Evolutionary conservation across 1,140 invertebrate species (phyloP), one percentile per base, ranked within the genome.

Genomic region (Drosophila tropicalis): DNA sequence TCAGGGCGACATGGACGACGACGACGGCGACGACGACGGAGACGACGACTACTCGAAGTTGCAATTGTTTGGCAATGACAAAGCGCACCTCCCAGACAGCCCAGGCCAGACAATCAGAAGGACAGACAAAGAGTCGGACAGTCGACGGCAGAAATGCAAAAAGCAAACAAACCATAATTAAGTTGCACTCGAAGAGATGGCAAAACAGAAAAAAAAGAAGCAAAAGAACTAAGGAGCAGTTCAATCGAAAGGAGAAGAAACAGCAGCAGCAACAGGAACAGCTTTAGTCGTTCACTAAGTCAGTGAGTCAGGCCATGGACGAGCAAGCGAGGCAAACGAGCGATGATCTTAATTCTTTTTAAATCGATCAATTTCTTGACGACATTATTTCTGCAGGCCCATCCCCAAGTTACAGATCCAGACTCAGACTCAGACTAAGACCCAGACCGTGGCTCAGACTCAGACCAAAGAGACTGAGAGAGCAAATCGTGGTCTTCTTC

Each of bases 291-390:
- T 74, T 89, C 77, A 89, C 84, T 89, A 84, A 89, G 84, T 89
- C 84, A 89, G 80, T 89, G 84, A 89, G 85, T 89, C 84, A 89
- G 84, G 72, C 72, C 44, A 51, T 51, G 44, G 44, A 51, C 44
- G 44, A 51, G 5, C 44, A n/a, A 44, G n/a, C 41, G n/a, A 41
- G 12, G 10, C 36, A 12, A 39, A 12, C 36, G 81, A 67, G 70
- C 84, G 85, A 89, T 89, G 85, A 89, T 89, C 84, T 89, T 89
- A 89, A 89, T 89, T 89, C 84, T 87, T 79, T 90, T 89, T 89
- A 89, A 89, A 89, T 89, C 84, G 84, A 89, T 89, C 84, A 89
- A 89, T 89, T 89, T 89, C 81, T 78, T 82, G 77, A 89, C 84
- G 84, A 89, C 84, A 89, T 89, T 89, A 89, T 89, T 89, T 70